These are phyloP conservation scores for Danio albolineatus DNA, from an alignment of 2,797 vertebrate species.

Conservation along the genomic window DNA sequence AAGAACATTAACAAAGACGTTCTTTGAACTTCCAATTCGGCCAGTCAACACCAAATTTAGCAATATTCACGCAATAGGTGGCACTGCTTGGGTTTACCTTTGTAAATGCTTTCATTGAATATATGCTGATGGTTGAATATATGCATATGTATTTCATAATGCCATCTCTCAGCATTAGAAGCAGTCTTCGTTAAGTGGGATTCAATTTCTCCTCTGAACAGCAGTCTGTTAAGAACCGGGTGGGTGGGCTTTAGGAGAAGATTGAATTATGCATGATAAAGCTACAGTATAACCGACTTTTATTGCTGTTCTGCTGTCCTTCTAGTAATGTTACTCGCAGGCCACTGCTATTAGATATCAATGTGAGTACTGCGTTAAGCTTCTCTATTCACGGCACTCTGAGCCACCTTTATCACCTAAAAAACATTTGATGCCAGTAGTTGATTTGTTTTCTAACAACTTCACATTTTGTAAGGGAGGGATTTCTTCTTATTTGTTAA, in stretches of 20 bases:
- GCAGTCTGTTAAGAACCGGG: constrained; percentile 38
- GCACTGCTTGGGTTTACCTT: constrained; percentile 82
- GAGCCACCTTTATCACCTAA: constrained; percentile 87
- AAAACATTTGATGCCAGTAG: constrained; percentile 61
- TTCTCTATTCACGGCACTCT: constrained; percentile 91
- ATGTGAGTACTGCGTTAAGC: constrained; percentile 95
- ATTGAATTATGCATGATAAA: constrained; percentile 86
- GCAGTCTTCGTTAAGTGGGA: constrained; percentile 65
- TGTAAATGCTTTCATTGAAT: constrained; percentile 50
- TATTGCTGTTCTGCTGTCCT: constrained; percentile 93
- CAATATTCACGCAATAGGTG: constrained; percentile 61
- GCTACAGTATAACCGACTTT: constrained; percentile 91
- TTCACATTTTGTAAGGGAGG: constrained; percentile 38
- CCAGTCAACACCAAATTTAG: constrained; percentile 61
- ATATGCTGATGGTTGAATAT: constrained; percentile 51
- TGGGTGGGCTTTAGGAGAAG: constrained; percentile 69
- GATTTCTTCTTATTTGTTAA: constrained; percentile 21
- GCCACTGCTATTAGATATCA: constrained; percentile 93
- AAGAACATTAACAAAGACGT: constrained; percentile 67
- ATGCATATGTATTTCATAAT: constrained; percentile 47
- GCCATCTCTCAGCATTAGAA: constrained; percentile 34
- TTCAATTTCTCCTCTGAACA: constrained; percentile 52
- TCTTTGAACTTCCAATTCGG: constrained; percentile 79
- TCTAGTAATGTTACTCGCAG: constrained; percentile 97
- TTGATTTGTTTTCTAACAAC: not conserved